Base-by-base conservation (phyloP, 2,888 invertebrate genomes). In the Chouioia cunea region DNA sequence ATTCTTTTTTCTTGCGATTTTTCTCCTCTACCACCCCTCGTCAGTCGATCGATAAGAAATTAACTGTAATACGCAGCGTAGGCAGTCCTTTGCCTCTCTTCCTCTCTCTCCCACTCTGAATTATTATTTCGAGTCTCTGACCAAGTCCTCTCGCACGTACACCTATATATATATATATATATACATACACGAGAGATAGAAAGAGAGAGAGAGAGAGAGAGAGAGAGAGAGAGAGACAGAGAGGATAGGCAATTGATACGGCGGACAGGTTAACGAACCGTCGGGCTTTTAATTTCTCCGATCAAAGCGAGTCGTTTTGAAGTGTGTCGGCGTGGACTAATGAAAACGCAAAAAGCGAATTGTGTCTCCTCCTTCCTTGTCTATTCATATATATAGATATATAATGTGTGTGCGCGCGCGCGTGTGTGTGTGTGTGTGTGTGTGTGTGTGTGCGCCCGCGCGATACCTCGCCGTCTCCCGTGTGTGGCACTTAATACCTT, bases 261-360 rank as follows among this genome's bases (percentile, higher is more conserved):
- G 77, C 78, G 78, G 83, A 83, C 83, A 83, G 84, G 81, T 83
- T 83, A 84, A 84, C 83, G 83, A 83, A 84, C 83, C 81, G 78
- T 77, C 77, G 73, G 79, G 79, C 82, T 82, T 83, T 83, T 83
- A 83, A 84, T 84, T 82, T 70, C 66, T 74, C 79, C 80, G 82
- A 83, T 84, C 83, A 84, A 84, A 83, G 83, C 22, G n/a, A 54
- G 58, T 57, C 52, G 27, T 46, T 64, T 27, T 27, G 23, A 56
- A 27, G 56, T 23, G 23, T 46, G 69, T 69, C 60, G 64, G 43
- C 15, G 44, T 22, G 52, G 52, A 50, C 65, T 72, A 72, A 72
- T 72, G 69, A 72, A 72, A 72, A 69, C 69, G 36, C 36, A 36
- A 36, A 36, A 36, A 36, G 36, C 36, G 36, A 36, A 65, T 52